Evolutionary conservation across 92 coral and sea anemone genomes (phyloP).

Genomic region (Phenganax marumi): DNA sequence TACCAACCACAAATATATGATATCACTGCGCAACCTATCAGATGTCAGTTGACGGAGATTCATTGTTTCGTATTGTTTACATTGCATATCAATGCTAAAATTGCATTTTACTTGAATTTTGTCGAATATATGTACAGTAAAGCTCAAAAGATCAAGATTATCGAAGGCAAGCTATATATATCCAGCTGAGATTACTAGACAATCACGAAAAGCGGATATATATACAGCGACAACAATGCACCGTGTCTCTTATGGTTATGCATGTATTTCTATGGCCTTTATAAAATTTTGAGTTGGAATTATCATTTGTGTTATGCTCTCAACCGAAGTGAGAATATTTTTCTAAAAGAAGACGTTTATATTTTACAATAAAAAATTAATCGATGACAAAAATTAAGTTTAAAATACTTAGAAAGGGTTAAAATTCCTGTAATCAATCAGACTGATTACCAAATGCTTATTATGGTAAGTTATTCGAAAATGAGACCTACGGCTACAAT

Average conservation of each 20-base stretch:
- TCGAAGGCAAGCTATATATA: neutral
- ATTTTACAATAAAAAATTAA: neutral
- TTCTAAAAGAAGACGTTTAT: neutral
- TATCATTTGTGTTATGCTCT: neutral
- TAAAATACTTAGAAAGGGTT: neutral
- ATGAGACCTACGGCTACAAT: neutral
- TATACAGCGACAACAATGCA: neutral
- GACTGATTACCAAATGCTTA: slow-evolving; percentile 12
- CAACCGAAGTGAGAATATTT: neutral
- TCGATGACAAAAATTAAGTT: neutral
- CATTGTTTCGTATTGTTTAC: neutral
- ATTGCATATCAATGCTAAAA: slow-evolving; percentile 8
- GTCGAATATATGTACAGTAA: neutral
- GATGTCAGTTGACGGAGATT: slow-evolving; percentile 12
- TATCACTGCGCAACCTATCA: neutral
- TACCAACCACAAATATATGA: neutral
- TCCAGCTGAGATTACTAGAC: slow-evolving; percentile 9
- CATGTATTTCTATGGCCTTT: neutral
- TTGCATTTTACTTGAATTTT: neutral
- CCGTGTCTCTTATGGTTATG: neutral
- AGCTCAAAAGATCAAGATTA: neutral
- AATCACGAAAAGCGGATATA: neutral
- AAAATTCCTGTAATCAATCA: neutral
- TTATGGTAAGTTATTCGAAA: neutral
- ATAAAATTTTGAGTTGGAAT: neutral